Base-by-base conservation (phyloP, 1,140 invertebrate species). In the Phymorhynchus buccinoides region DNA sequence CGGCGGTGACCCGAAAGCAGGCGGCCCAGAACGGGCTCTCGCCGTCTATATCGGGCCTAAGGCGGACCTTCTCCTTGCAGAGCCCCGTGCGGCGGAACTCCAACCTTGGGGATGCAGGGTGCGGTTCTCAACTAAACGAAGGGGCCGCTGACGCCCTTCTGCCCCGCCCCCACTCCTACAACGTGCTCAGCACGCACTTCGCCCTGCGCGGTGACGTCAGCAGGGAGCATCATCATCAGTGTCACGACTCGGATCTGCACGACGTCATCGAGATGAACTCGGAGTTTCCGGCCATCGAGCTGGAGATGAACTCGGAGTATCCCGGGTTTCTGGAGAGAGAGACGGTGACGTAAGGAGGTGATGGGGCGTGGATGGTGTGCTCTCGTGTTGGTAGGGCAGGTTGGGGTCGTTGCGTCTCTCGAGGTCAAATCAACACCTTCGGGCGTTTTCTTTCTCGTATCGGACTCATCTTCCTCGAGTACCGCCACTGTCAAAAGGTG, bases 51-150 rank as follows among this genome's bases (percentile, higher is more conserved):
- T 83, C 66, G 48, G 86, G 77, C 62, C 85, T 89, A 18, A 62
- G 88, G 32, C 42, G 88, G 35, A 87, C 88, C 3, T 86, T 86
- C 79, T 89, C 88, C 37, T 86, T 87, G 83, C 88, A 88, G 73
- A 84, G 75, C 16, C 78, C 82, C 4, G 75, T 66, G 18, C 52
- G 62, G n/a, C 77, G 52, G 66, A n/a, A 18, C 48, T 39, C 71
- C 22, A 42, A 6, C 35, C 18, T 30, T 4, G 27, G 80, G 39
- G 71, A n/a, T 62, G 42, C 62, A 52, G 44, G 18, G 66, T 16
- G 73, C 44, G 75, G 32, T 39, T 77, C 75, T 52, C 62, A 80
- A n/a, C n/a, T n/a, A 44, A 80, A 84, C 42, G 82, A 41, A n/a
- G 44, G 78, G 35, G 71, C 80, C 41, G 52, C 71, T 9, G 66